Base-by-base conservation (phyloP, 2,113 vertebrate genomes). In the Mirounga angustirostris region DNA sequence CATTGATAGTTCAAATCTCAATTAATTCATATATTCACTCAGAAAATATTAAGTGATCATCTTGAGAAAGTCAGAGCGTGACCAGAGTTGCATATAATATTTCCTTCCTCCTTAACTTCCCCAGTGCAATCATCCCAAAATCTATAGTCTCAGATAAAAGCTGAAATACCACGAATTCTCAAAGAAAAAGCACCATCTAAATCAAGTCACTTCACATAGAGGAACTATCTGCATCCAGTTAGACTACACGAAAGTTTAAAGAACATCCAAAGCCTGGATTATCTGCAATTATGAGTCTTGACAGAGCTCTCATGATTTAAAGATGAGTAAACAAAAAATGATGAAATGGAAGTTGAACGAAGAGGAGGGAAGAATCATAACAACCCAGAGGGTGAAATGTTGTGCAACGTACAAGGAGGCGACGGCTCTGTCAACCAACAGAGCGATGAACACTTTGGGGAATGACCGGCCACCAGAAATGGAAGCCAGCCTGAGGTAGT, bases 391-490 rank as follows among this genome's bases (percentile, higher is more conserved):
- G 15, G 5, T 16, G 26, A 82, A 61, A 33, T 1, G 3, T 15
- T 65, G 13, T 33, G 33, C 7, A 43, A 5, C 3, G 7, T 22
- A 4, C 7, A 63, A 43, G 5, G 26, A 46, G 16, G 15, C 1
- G 30, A 76, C 2, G 7, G 7, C 58, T 54, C n/a, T 2, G 8
- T 76, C 52, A 67, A 19, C 3, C 15, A 4, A 56, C 50, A 69
- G 52, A 46, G 15, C 15, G 14, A 18, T 3, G 24, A 43, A 15
- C 3, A 0, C 1, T 2, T 9, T 18, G 16, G 63, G 3, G 36
- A 79, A 24, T 33, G 30, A 46, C 2, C 3, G 30, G 46, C n/a
- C 59, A 43, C 5, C 24, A 7, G 18, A 33, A 46, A 61, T 30
- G 59, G 33, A 52, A 24, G 14, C 0, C 46, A 43, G 21, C 4